Base-by-base conservation (phyloP, 2,888 invertebrate genomes). In the Brenthis hecate region DNA sequence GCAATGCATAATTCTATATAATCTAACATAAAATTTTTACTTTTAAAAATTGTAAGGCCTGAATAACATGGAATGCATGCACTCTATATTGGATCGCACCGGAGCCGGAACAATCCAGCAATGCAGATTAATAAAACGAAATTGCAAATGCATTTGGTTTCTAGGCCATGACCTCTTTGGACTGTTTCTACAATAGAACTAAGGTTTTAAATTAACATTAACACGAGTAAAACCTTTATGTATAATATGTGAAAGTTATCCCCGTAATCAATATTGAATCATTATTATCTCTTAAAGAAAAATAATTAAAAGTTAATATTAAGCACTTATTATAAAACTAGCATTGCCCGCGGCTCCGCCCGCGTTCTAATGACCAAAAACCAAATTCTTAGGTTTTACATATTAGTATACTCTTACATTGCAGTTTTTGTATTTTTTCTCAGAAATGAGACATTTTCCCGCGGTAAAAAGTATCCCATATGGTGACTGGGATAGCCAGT, bases 121-220 rank as follows among this genome's bases (percentile, higher is more conserved):
- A 53, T 54, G 62, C 62, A 62, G 53, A 62, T 54, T 62, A 62
- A 67, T 62, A 67, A 67, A 67, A 62, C 43, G 55, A 61, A 61
- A 67, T 62, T 51, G 66, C 56, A 50, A 48, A 56, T 56, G 56
- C 55, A 43, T 67, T 62, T 61, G 56, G 56, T 61, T 67, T 67
- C 66, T 67, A 67, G 66, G 66, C 61, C 61, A 51, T 56, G 62
- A 67, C 66, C 66, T 56, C 55, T 23, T 67, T 56, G 13, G 50
- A n/a, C 19, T 51, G 36, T 36, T 47, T 36, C 54, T 32, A 61
- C 56, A 60, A 67, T 67, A 51, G 16, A 56, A 60, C 54, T 47
- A 47, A 14, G 11, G 28, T 19, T 67, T 62, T 62, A 19, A 50
- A 43, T n/a, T n/a, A 50, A 56, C 65, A 48, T 36, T 50, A 14